Evolutionary conservation across 2,797 vertebrate species (phyloP).

Genomic region (Manis pentadactyla): DNA sequence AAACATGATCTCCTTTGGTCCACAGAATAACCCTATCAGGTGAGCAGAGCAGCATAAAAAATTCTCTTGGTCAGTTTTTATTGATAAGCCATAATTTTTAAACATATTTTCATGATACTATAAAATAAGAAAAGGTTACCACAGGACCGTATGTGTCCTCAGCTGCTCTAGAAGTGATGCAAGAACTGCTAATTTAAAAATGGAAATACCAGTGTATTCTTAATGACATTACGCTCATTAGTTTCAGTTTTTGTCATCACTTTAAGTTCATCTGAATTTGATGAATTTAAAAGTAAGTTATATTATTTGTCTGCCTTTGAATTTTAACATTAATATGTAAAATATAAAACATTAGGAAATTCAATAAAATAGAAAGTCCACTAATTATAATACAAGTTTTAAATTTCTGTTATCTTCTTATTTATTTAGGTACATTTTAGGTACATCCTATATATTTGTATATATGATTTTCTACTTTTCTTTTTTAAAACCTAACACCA

Average conservation of each 20-base stretch:
- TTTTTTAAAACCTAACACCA: slow-evolving; percentile 10
- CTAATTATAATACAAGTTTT: neutral
- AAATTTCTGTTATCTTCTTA: neutral
- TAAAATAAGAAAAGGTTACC: neutral
- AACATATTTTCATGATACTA: neutral
- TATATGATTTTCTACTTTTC: neutral
- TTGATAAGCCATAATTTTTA: neutral
- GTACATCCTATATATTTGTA: neutral
- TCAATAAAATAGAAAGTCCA: neutral
- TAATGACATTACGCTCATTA: neutral
- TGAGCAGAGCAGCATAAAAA: neutral
- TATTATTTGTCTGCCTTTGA: neutral
- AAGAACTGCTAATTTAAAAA: neutral
- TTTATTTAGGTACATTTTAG: neutral
- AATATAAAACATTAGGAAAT: neutral
- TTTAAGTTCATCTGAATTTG: neutral
- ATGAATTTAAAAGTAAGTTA: neutral
- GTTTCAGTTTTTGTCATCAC: neutral
- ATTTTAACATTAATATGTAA: neutral
- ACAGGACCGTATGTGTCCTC: neutral
- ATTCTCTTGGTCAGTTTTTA: neutral
- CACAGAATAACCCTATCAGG: neutral
- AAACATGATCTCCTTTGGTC: neutral
- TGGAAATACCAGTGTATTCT: neutral
- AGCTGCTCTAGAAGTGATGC: neutral